phyloP scores from a whole-genome alignment of 2,888 invertebrate genomes.

The Drosophila setosimentum region DNA sequence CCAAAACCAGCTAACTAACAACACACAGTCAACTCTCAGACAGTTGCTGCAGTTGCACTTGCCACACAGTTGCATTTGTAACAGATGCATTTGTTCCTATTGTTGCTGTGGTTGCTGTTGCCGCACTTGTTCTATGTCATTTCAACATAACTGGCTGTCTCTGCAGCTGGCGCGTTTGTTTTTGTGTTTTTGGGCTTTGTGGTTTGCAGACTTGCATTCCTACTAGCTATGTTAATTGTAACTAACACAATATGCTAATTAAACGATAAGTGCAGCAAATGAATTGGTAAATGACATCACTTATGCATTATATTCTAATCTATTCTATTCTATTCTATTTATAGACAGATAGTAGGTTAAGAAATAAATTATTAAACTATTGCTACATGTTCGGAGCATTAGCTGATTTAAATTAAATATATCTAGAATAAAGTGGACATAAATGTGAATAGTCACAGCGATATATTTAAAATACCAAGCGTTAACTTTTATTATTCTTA shows the following conservation, averaged over 20 bases:
- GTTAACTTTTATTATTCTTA: not conserved
- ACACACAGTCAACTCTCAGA: conserved; percentile 10
- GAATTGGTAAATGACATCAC: not conserved
- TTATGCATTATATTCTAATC: no score
- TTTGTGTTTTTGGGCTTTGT: not conserved
- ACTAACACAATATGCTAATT: not conserved
- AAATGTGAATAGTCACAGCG: not conserved
- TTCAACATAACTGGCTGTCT: conserved; percentile 13
- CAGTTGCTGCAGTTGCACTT: conserved; percentile 10
- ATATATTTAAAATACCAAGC: not conserved
- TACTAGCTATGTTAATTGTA: no score
- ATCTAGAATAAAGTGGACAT: no score
- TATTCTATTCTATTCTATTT: not conserved
- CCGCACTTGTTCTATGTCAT: conserved; percentile 7
- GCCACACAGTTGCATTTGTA: not conserved
- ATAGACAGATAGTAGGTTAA: not conserved
- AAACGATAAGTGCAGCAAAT: not conserved
- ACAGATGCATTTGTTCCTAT: not conserved
- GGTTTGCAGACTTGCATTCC: not conserved
- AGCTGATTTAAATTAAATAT: no score
- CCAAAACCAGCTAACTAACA: conserved; percentile 13
- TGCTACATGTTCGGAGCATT: no score
- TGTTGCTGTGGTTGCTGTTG: conserved; percentile 6
- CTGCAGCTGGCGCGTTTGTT: not conserved
- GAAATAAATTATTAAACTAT: not conserved